Evolutionary conservation across 2,113 vertebrate species (phyloP).

Genomic region (Corynorhinus townsendii): DNA sequence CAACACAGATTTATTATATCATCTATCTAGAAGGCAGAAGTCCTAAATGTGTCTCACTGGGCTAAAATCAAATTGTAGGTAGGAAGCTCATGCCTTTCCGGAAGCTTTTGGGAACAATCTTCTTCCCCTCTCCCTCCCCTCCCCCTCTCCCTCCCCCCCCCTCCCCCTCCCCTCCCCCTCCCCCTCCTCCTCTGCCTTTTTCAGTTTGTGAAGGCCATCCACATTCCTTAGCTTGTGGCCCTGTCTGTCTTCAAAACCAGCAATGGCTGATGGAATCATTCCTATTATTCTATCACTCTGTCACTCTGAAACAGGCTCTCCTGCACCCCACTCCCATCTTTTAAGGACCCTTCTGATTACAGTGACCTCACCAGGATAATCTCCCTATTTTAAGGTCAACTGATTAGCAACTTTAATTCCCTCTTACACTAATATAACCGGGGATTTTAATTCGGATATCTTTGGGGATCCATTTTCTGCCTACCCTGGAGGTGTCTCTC

Average conservation of each 20-base stretch:
- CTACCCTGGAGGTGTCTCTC: not conserved
- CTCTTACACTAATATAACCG: not conserved
- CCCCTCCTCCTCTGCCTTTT: not conserved
- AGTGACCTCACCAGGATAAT: not conserved
- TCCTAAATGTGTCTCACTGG: not conserved
- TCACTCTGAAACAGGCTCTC: not conserved
- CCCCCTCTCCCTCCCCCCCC: accelerated
- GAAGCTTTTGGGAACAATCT: not conserved
- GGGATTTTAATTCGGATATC: not conserved
- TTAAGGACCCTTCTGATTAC: not conserved
- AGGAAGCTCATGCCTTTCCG: not conserved
- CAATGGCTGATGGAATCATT: not conserved
- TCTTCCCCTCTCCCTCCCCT: not conserved
- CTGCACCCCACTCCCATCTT: not conserved
- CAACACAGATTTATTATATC: not conserved
- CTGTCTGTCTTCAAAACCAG: not conserved
- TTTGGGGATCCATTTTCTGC: not conserved
- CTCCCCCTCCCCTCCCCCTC: not conserved
- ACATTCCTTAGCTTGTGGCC: not conserved
- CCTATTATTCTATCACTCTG: too few relatives aligned
- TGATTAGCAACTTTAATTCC: not conserved
- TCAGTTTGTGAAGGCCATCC: not conserved
- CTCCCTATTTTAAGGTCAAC: not conserved
- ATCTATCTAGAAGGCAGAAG: not conserved
- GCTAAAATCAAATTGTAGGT: not conserved